Evolutionary conservation across 2,888 invertebrate genomes (phyloP).

Genomic region (Rambutsinella grinnellia): DNA sequence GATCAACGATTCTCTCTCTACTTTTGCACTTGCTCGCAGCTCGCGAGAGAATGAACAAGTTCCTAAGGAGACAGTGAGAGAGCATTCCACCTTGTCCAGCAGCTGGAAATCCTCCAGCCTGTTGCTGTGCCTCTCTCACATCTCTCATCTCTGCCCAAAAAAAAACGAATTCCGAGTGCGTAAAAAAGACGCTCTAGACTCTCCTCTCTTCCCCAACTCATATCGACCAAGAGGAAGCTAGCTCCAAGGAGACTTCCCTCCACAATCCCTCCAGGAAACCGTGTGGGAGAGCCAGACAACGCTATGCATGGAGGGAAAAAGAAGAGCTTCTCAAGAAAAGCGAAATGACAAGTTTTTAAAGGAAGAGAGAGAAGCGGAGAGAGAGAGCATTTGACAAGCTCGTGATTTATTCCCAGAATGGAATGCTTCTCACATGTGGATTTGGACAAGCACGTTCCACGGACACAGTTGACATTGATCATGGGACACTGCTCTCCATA

Average conservation of each 20-base stretch:
- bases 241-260: too few species aligned
- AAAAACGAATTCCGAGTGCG: background rate
- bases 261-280: too few species aligned
- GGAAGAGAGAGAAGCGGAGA: background rate
- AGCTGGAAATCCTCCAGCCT: too few species aligned
- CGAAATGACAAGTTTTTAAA: background rate
- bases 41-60: background rate
- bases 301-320: too few species aligned
- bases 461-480: background rate
- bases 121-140: background rate
- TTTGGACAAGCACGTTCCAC: background rate
- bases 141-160: background rate
- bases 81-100: background rate
- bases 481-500: background rate
- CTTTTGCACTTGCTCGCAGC: background rate
- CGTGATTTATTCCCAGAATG: background rate
- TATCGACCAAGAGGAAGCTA: too few species aligned
- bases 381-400: background rate
- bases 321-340: background rate
- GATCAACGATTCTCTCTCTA: background rate
- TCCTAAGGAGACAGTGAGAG: background rate
- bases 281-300: too few species aligned
- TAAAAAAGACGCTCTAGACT: too few species aligned
- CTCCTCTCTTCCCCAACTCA: too few species aligned
- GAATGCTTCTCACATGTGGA: background rate